Percentiles rank a stretch among this genome's conserved stretches.
Evolutionary conservation across 2,888 invertebrate species (phyloP).

Genomic region (Trichopoda pennipes): DNA sequence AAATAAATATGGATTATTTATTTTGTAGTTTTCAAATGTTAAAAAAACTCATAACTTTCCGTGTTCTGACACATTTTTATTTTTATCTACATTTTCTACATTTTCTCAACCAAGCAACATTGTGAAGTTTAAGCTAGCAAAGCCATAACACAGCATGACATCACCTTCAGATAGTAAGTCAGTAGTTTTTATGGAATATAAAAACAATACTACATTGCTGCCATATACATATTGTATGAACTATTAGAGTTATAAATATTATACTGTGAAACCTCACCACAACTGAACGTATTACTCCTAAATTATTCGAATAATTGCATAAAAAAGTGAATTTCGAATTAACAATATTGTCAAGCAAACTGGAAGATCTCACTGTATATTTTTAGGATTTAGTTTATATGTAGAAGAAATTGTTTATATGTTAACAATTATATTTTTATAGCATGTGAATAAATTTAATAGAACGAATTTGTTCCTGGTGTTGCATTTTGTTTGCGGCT

Average conservation of each 20-base stretch:
- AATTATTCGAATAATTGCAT: too few relatives aligned
- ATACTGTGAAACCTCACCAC: too few relatives aligned
- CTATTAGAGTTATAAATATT: too few relatives aligned
- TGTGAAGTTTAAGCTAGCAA: conserved; percentile 34
- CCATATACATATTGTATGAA: background rate
- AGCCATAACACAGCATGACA: conserved; percentile 52
- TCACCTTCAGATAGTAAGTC: conserved; percentile 48
- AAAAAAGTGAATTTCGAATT: too few relatives aligned
- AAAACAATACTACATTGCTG: background rate
- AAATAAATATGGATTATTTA: background rate
- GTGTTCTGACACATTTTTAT: conserved; percentile 49
- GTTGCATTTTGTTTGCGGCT: conserved; percentile 59
- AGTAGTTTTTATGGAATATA: conserved; percentile 38
- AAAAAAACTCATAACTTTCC: conserved; percentile 50
- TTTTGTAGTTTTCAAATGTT: conserved; percentile 29
- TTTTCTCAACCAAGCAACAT: conserved; percentile 22
- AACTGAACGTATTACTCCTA: too few relatives aligned
- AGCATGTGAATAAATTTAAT: conserved; percentile 42
- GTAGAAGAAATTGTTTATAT: conserved; percentile 3
- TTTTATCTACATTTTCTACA: conserved; percentile 47
- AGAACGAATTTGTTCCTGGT: conserved; percentile 52
- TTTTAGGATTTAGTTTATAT: background rate
- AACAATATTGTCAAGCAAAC: too few relatives aligned
- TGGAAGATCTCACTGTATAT: background rate
- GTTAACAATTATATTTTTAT: conserved; percentile 9